Conservation (phyloP, 2,888 invertebrate species). For the Ophion costatus region DNA sequence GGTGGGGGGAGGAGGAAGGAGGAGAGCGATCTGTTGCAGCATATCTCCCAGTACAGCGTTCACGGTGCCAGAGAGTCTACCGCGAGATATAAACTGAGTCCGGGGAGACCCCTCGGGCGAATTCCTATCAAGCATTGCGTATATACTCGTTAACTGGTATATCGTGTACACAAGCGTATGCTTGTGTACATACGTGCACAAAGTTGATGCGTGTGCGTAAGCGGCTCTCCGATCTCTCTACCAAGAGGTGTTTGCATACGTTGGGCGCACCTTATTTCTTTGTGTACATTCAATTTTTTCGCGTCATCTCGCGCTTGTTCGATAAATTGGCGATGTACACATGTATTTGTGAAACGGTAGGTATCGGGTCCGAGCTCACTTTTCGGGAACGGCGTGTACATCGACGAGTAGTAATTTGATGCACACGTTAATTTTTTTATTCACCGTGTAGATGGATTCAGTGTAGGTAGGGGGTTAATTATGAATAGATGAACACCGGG, state of each 20-base stretch:
- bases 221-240: conserved; percentile 35
- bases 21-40: conserved; percentile 68
- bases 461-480: too few relatives aligned
- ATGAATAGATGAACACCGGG: too few relatives aligned
- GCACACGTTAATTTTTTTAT: too few relatives aligned
- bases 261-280: conserved; percentile 60
- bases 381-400: too few relatives aligned
- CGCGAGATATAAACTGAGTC: conserved; percentile 60
- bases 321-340: conserved; percentile 36
- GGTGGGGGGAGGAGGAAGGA: background rate
- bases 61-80: conserved; percentile 79
- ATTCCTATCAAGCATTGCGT: conserved; percentile 67
- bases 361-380: background rate
- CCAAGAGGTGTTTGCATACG: conserved; percentile 58
- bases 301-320: conserved; percentile 33
- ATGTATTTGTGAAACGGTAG: background rate
- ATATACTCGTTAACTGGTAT: conserved; percentile 66
- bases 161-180: conserved; percentile 22
- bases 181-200: conserved; percentile 31
- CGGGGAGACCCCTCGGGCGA: conserved; percentile 63
- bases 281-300: conserved; percentile 54
- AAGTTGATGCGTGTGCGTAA: conserved; percentile 45
- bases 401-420: too few relatives aligned
- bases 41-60: conserved; percentile 71
- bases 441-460: too few relatives aligned